Evolutionary conservation across 2,888 invertebrate species (phyloP).

Genomic region (Iphiclides podalirius): DNA sequence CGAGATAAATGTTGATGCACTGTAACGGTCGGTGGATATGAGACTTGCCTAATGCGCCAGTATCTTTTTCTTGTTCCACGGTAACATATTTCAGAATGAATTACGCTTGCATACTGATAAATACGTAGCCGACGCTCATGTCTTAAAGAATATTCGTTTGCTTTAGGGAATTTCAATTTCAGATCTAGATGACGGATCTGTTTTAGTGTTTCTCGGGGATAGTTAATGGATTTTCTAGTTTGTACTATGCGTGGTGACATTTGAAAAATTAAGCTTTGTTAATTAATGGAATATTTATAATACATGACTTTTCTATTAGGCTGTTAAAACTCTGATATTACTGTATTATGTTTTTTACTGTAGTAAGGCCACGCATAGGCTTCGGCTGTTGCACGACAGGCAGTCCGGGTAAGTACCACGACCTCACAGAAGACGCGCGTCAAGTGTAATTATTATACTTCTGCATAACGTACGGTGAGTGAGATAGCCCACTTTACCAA

Average conservation of each 20-base stretch:
- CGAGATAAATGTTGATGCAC: slow-evolving; percentile 62
- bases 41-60: slow-evolving; percentile 22
- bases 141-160: slow-evolving; percentile 11
- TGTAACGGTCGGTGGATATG: slow-evolving; percentile 21
- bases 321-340: no score
- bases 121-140: slow-evolving; percentile 9
- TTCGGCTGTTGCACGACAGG: no score
- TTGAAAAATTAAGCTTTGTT: slow-evolving; percentile 6
- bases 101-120: slow-evolving; percentile 22
- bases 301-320: no score
- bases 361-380: no score
- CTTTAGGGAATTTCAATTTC: slow-evolving; percentile 16
- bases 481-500: no score
- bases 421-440: no score
- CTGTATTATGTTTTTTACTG: no score
- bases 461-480: no score
- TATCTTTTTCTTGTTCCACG: slow-evolving; percentile 20
- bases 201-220: slow-evolving; percentile 10
- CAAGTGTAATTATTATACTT: no score
- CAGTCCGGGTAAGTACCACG: no score
- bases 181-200: slow-evolving; percentile 8
- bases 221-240: slow-evolving; percentile 29
- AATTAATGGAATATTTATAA: no score
- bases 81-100: slow-evolving; percentile 23
- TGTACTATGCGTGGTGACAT: background rate